These are phyloP conservation scores for Escarpia spicata DNA, from an alignment of 2,888 invertebrate species.

Conservation along the genomic window DNA sequence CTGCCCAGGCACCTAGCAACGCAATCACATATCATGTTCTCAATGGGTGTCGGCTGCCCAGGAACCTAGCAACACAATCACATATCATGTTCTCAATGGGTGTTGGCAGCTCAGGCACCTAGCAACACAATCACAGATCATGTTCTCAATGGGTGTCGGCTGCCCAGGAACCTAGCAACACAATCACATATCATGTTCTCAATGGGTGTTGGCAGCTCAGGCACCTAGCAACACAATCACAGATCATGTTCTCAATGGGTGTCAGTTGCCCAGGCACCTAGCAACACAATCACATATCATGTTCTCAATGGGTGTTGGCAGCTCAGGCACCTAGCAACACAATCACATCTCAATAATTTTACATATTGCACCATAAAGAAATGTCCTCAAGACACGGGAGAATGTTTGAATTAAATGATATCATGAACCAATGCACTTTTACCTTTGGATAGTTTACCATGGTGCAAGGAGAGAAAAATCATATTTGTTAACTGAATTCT, in stretches of 20 bases:
- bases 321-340: constrained; percentile 80
- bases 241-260: constrained; percentile 99
- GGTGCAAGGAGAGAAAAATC: too few relatives aligned
- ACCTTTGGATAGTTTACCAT: too few relatives aligned
- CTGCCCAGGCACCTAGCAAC: constrained; percentile 83
- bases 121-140: constrained; percentile 74
- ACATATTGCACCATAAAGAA: not conserved
- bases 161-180: constrained; percentile 83
- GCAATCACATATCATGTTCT: constrained; percentile 87
- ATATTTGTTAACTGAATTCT: too few relatives aligned
- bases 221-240: constrained; percentile 71
- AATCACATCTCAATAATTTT: not conserved
- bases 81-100: constrained; percentile 99
- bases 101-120: constrained; percentile 95
- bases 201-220: constrained; percentile 97
- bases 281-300: constrained; percentile 77
- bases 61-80: constrained; percentile 74
- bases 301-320: constrained; percentile 99
- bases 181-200: constrained; percentile 91
- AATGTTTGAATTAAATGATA: too few relatives aligned
- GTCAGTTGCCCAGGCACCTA: constrained; percentile 95
- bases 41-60: constrained; percentile 97
- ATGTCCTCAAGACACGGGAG: too few relatives aligned
- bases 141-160: constrained; percentile 99
- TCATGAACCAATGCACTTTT: too few relatives aligned